phyloP scores from a whole-genome alignment of 2,797 vertebrate genomes.

The Taeniopygia guttata region DNA sequence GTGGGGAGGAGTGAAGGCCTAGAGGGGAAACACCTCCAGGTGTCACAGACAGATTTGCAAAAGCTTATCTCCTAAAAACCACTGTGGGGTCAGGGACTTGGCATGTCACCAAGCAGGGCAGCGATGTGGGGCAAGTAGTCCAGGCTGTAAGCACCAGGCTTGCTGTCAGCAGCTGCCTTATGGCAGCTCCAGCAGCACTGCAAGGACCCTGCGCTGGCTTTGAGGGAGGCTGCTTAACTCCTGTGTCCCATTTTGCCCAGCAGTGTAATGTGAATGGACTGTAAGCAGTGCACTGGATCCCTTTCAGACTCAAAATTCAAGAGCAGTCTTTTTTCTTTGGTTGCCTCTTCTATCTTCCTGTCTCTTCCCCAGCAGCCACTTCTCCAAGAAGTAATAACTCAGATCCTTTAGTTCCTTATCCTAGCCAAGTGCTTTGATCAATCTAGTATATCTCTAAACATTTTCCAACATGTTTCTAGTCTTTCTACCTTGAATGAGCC shows the following conservation, averaged over 20 bases:
- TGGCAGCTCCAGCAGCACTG: fast-evolving
- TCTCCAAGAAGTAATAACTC: not conserved
- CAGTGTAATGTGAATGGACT: not conserved
- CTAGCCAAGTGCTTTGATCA: not conserved
- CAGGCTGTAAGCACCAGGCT: not conserved
- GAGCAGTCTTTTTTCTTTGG: not conserved
- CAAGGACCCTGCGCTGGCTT: not conserved
- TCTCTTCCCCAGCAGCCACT: not conserved
- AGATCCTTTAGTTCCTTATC: not conserved
- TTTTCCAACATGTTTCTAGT: slow-evolving; percentile 9
- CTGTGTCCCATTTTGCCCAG: not conserved
- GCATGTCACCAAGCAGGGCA: fast-evolving
- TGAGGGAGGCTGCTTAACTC: not conserved
- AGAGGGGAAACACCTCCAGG: not conserved
- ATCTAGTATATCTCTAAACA: not conserved
- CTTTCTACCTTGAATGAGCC: slow-evolving; percentile 32
- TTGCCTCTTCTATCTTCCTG: not conserved
- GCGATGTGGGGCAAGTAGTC: fast-evolving
- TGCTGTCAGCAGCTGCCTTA: not conserved
- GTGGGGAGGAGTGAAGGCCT: not conserved
- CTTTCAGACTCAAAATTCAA: not conserved
- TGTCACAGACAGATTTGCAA: fast-evolving
- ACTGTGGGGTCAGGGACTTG: not conserved
- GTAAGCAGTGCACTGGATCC: not conserved
- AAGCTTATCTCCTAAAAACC: not conserved